Evolutionary conservation across 2,888 invertebrate species (phyloP), one percentile per base, ranked within the genome.

Genomic region (Busseola fusca): DNA sequence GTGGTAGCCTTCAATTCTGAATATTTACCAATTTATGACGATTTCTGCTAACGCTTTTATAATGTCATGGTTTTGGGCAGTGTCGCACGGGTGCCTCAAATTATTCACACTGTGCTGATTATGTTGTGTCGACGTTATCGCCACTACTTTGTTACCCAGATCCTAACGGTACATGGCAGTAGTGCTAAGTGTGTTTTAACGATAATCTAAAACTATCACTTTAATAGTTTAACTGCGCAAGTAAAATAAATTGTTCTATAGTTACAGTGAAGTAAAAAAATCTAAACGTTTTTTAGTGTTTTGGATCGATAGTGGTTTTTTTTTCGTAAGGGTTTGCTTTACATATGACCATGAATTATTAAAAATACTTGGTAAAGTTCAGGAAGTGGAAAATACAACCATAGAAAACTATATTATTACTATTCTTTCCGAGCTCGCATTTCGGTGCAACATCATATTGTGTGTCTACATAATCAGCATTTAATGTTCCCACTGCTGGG

Each of bases 11-110:
- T 64, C 27, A 64, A 40, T 30, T 69, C n/a, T 30, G 42, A 45
- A 72, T 72, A 70, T 48, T 34, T 60, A 40, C 54, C 30, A 18
- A 1, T 16, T 40, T 18, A 48, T 74, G 21, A 50, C n/a, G 21
- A 50, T 64, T 64, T 80, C 27, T 37, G 37, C 56, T 76, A 77
- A 80, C 68, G 64, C 52, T 45, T 77, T 80, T 77, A 54, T 75
- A 80, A 68, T 81, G 62, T 65, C 48, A 54, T 56, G 59, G 40
- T 40, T 76, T 67, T 62, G 40, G 25, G 18, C 34, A 45, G 45
- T 18, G 58, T 58, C 37, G 40, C 64, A 30, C 48, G 77, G 52
- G 59, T n/a, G 40, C 77, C 40, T 64, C 56, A 77, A 78, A 67
- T 78, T 78, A 67, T 78, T 67, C 64, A 70, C 71, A 71, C 40